Base-by-base conservation (phyloP, 2,888 invertebrate genomes). In the Chesias legatella region DNA sequence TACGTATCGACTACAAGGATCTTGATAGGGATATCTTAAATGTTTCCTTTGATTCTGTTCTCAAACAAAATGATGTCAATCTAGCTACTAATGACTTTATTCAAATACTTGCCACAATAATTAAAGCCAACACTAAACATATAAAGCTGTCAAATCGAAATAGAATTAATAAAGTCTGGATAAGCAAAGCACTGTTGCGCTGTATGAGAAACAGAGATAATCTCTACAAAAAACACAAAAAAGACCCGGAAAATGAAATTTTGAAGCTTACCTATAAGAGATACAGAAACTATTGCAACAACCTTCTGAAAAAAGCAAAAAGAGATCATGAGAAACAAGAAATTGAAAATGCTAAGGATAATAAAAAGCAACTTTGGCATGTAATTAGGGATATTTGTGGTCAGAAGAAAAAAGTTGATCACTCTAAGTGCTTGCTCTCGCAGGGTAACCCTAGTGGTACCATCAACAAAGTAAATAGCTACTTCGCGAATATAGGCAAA, bases 261-360 rank as follows among this genome's bases (percentile, higher is more conserved):
- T 10, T 38, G 7, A 33, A 30, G 13, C 1, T 34, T 1, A 38
- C 38, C 1, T 43, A 43, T 9, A 38, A 24, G 6, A 26, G 35
- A 6, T 44, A 44, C n/a, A 21, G 38, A 10, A 43, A 43, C 9
- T 38, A 31, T 10, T 34, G 33, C 25, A 43, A 38, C 21, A 22
- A 27, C 7, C 7, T 44, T 1, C 5, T 44, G 1, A 25, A 31
- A 8, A 39, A 31, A 20, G 7, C 35, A 3, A 39, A 35, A 20
- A 20, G 13, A 0, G n/a, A 11, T 1, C 32, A 30, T 28, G 38
- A 44, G 7, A 35, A 23, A 17, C 11, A 30, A 7, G 27, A 24
- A 24, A 10, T 39, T 7, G 32, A 17, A 10, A 31, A 27, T 23
- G 39, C 36, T 11, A 35, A 21, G 5, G 31, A 26, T 8, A 34